Base-by-base conservation (phyloP, 1,140 invertebrate genomes). In the Holcopasites calliopsidis region DNA sequence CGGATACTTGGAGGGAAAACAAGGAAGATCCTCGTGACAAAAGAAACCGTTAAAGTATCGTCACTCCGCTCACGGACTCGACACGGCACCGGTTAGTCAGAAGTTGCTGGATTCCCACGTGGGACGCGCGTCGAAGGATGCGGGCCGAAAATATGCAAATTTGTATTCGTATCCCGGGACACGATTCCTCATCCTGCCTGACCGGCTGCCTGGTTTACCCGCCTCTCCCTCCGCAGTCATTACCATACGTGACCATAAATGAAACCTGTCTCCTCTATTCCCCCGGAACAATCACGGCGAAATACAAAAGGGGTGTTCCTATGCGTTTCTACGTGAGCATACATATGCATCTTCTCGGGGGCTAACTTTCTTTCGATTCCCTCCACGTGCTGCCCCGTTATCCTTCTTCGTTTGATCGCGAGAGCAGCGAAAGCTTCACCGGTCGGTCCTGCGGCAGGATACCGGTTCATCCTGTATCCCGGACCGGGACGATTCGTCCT, bases 81-180 rank as follows among this genome's bases (percentile, higher is more conserved):
- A 49, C 3, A n/a, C 50, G 18, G 57, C 72, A 76, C 77, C 73
- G 74, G 79, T 82, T 65, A 52, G 62, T 16, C 57, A 49, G 49
- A 54, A 65, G 50, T 66, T 49, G 42, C 61, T 42, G 76, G 61
- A 90, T 89, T 89, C 89, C 86, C 88, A 90, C 88, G 88, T 88
- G 88, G 88, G 89, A 85, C 88, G 58, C 54, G 62, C 70, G 58
- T 77, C 74, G 70, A 84, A 83, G 84, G 86, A 89, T 88, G 85
- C 88, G 88, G 88, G 89, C 88, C 89, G 82, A 90, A 90, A 89
- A 89, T 90, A 91, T 91, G 90, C 86, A 89, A 91, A 91, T 91
- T 57, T 68, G 65, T 55, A 70, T 80, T 55, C 62, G 72, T 71
- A 79, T 82, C 77, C 72, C 77, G 38, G 61, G 49, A 68, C 78